phyloP scores from a whole-genome alignment of 2,113 vertebrate genomes.

The Lycaon pictus region DNA sequence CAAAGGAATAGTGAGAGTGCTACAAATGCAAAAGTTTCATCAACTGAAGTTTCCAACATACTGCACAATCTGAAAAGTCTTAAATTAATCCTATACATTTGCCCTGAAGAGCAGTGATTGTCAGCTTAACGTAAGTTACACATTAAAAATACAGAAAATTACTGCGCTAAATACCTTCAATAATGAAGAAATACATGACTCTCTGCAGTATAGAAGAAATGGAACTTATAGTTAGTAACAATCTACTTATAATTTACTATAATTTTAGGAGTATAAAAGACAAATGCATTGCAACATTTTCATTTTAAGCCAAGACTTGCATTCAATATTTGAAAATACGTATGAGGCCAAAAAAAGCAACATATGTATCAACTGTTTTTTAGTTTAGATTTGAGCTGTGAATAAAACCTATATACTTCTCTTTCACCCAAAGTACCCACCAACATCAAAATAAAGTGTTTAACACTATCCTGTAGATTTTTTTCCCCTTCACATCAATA shows the following conservation, averaged over 20 bases:
- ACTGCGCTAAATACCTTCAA: slow-evolving; percentile 2
- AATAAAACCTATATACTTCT: not conserved
- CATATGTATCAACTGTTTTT: not conserved
- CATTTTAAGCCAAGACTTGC: slow-evolving; percentile 16
- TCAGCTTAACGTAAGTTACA: not conserved
- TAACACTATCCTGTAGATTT: not conserved
- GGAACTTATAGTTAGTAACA: not conserved
- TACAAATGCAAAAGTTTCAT: slow-evolving; percentile 85
- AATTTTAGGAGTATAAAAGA: slow-evolving; percentile 53
- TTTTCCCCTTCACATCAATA: not conserved
- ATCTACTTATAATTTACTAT: not conserved
- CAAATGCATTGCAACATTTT: not conserved
- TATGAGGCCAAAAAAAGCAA: not conserved
- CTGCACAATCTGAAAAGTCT: not conserved
- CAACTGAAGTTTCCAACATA: slow-evolving; percentile 30
- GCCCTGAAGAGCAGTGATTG: not conserved
- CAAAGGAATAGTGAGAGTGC: slow-evolving; percentile 92
- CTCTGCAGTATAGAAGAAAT: not conserved
- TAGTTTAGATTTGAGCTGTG: slow-evolving; percentile 12
- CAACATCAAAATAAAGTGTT: slow-evolving; percentile 39
- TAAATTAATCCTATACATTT: not conserved
- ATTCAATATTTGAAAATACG: slow-evolving; percentile 55
- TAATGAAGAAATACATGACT: not conserved
- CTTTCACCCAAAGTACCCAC: not conserved
- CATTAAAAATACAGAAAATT: slow-evolving; percentile 29